phyloP scores from a whole-genome alignment of 1,140 invertebrate species.

The Hermetia illucens region DNA sequence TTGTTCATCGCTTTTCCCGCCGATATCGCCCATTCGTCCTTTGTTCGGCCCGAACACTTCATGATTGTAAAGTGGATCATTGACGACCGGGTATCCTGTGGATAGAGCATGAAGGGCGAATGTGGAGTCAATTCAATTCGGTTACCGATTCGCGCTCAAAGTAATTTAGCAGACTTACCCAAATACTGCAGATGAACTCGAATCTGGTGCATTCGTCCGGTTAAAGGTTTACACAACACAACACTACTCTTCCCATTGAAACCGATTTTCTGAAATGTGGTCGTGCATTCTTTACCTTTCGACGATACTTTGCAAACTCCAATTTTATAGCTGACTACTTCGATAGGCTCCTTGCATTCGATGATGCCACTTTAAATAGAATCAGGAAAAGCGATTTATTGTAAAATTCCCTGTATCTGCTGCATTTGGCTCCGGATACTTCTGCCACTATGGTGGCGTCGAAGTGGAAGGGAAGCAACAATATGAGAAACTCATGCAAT shows the following conservation, averaged over 20 bases:
- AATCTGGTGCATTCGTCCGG: constrained; percentile 97
- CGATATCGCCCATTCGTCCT: constrained; percentile 83
- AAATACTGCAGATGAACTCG: constrained; percentile 96
- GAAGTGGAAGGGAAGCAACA: too few species aligned
- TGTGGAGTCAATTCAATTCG: constrained; percentile 2
- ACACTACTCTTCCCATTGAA: constrained; percentile 80
- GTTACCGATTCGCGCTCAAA: not conserved
- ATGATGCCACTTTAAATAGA: constrained; percentile 54
- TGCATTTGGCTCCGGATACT: too few species aligned
- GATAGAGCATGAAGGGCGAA: not conserved
- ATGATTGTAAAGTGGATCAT: constrained; percentile 93
- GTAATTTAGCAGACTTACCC: constrained; percentile 38
- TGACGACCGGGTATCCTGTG: constrained; percentile 86
- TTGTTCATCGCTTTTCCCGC: constrained; percentile 80
- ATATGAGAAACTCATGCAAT: too few species aligned
- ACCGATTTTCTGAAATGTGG: constrained; percentile 77
- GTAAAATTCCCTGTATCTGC: too few species aligned
- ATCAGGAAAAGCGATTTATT: constrained; percentile 3
- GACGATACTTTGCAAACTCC: constrained; percentile 85
- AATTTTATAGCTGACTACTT: constrained; percentile 88
- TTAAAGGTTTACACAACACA: constrained; percentile 82
- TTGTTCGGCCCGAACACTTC: constrained; percentile 79
- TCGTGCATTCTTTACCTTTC: constrained; percentile 81
- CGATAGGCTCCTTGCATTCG: constrained; percentile 81
- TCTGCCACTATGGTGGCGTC: too few species aligned